These are phyloP conservation scores for Morpho helenor DNA, from an alignment of 2,888 invertebrate genomes.

Conservation along the genomic window DNA sequence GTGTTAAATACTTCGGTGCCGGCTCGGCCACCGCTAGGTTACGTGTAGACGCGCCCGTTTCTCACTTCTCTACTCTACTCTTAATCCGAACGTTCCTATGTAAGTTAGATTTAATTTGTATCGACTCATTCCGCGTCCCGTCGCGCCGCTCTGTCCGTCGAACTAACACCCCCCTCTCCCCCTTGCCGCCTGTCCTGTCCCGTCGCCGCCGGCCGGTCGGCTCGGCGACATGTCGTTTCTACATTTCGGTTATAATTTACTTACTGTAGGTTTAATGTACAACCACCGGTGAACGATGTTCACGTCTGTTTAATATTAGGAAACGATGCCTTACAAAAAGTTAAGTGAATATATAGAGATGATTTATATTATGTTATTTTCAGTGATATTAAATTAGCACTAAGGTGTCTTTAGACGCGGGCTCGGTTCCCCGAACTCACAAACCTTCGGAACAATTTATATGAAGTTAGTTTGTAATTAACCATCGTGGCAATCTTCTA, in stretches of 20 bases:
- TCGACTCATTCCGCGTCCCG: constrained; percentile 64
- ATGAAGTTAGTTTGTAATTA: constrained; percentile 77
- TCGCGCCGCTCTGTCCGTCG: no score
- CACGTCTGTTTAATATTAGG: constrained; percentile 74
- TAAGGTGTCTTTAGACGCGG: constrained; percentile 54
- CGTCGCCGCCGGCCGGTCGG: constrained; percentile 20
- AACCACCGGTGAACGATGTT: constrained; percentile 70
- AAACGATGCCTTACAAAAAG: constrained; percentile 74
- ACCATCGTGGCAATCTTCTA: constrained; percentile 74
- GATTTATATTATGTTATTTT: constrained; percentile 75
- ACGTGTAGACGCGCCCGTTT: constrained; percentile 54
- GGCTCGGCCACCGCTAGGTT: constrained; percentile 60
- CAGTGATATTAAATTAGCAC: constrained; percentile 63
- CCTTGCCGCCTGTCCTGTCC: constrained; percentile 14
- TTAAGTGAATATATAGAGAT: constrained; percentile 75
- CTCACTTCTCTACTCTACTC: constrained; percentile 36
- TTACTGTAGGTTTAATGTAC: constrained; percentile 65
- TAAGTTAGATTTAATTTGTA: constrained; percentile 70
- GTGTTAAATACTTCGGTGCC: constrained; percentile 51
- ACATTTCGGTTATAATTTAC: constrained; percentile 49
- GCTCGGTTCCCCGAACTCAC: constrained; percentile 54
- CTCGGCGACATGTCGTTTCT: constrained; percentile 37
- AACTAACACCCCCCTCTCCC: no score
- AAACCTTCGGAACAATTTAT: constrained; percentile 71
- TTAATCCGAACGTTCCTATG: constrained; percentile 59